phyloP scores from a whole-genome alignment of 2,888 invertebrate species.

The Heliconius sara region DNA sequence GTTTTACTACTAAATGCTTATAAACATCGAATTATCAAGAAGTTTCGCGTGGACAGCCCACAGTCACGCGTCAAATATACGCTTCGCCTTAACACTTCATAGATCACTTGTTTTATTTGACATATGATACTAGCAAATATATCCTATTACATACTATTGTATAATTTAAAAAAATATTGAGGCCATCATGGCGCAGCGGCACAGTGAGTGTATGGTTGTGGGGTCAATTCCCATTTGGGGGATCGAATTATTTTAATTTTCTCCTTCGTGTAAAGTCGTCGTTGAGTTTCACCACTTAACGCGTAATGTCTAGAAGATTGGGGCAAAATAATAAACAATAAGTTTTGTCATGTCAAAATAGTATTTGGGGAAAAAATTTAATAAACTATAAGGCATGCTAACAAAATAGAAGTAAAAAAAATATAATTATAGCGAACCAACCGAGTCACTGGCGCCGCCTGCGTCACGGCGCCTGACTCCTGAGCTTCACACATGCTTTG shows the following conservation, averaged over 20 bases:
- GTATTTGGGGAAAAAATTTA: too few relatives aligned
- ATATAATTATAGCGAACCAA: neutral
- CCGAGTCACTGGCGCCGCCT: slow-evolving; percentile 11
- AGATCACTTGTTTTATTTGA: slow-evolving; percentile 17
- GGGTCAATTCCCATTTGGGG: neutral
- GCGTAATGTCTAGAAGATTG: neutral
- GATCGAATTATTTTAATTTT: too few relatives aligned
- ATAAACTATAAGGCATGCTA: neutral
- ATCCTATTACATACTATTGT: slow-evolving; percentile 15
- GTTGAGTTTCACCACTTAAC: neutral
- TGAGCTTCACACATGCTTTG: slow-evolving; percentile 1
- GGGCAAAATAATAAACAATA: too few relatives aligned
- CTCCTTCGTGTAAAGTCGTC: too few relatives aligned
- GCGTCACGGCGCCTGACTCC: slow-evolving; percentile 16
- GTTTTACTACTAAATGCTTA: neutral
- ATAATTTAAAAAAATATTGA: neutral
- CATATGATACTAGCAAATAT: slow-evolving; percentile 20
- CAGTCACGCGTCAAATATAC: slow-evolving; percentile 1
- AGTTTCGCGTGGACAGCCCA: neutral
- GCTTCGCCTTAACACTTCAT: slow-evolving; percentile 25
- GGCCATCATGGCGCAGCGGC: neutral
- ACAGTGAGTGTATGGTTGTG: neutral
- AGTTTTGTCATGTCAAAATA: too few relatives aligned
- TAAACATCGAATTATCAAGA: neutral
- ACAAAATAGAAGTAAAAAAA: neutral